A percentile compares a stretch with the other conserved stretches of the same genome.
Evolutionary conservation across 2,888 invertebrate species (phyloP).

Genomic region (Lithophane semibrunnea): DNA sequence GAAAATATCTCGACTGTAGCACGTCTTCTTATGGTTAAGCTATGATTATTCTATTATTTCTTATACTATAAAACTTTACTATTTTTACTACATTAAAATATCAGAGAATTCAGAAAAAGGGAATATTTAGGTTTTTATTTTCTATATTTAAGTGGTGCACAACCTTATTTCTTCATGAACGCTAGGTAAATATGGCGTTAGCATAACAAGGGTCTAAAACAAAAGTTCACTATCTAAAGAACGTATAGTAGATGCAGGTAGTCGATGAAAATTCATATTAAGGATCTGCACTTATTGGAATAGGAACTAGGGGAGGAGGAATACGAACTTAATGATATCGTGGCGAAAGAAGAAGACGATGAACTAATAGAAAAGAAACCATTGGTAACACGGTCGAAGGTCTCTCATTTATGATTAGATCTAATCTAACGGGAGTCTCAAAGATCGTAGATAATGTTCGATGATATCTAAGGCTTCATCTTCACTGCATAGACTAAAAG

Average conservation of each 20-base stretch:
- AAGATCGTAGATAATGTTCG: conserved; percentile 76
- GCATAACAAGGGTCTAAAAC: conserved; percentile 84
- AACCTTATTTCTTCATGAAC: conserved; percentile 90
- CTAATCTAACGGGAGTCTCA: conserved; percentile 75
- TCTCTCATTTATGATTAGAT: conserved; percentile 71
- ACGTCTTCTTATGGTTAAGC: conserved; percentile 88
- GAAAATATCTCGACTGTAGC: conserved; percentile 89
- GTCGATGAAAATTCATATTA: conserved; percentile 73
- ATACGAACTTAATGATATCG: conserved; percentile 66
- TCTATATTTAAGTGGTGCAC: conserved; percentile 90
- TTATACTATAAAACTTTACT: conserved; percentile 85
- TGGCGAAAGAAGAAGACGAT: conserved; percentile 37
- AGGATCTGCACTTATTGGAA: conserved; percentile 75
- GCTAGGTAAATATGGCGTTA: conserved; percentile 88
- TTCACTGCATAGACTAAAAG: conserved; percentile 81
- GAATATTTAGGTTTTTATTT: conserved; percentile 86
- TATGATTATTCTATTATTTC: conserved; percentile 86
- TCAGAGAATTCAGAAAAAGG: conserved; percentile 90
- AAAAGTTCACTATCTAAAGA: conserved; percentile 80
- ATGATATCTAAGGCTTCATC: conserved; percentile 80
- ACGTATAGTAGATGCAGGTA: conserved; percentile 77
- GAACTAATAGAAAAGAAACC: conserved; percentile 56
- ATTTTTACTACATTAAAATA: conserved; percentile 87
- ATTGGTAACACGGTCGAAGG: conserved; percentile 69
- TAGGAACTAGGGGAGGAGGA: conserved; percentile 85